Evolutionary conservation across 2,113 vertebrate species (phyloP), one percentile per base, ranked within the genome.

Genomic region (Phodopus roborovskii): DNA sequence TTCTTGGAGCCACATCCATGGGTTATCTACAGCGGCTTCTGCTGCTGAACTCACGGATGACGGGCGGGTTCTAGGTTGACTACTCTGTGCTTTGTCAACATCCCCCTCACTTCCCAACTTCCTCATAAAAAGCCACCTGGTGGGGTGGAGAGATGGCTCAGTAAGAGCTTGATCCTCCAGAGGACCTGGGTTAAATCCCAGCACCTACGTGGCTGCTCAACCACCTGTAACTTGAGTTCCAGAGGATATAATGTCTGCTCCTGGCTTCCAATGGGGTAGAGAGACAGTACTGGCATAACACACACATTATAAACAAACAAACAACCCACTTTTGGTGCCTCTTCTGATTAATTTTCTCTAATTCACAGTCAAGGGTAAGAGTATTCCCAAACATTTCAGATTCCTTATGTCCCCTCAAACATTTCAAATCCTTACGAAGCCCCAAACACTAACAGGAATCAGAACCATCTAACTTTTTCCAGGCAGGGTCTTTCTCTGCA

Each of bases 1-100:
- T 94, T 88, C 42, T 92, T 83, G 82, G 75, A 94, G 79, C 68
- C 50, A 91, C 78, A 82, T 95, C 93, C 93, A 60, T 20, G 84
- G 93, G 42, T 85, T 90, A 92, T 39, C 73, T 22, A 42, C 0
- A 0, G 24, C 13, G 24, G 22, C 53, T 64, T 58, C 62, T 28
- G 79, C 71, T 33, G 48, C 66, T 88, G 94, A 88, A 96, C 58
- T 77, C 79, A 78, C 30, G 74, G 90, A 53, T 56, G 58, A 45
- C 53, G 11, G 33, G 12, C 2, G 53, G 5, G n/a, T 48, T 95
- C 58, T 45, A 68, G 2, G 10, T 36, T 2, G 5, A 33, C 66
- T 86, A 50, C 66, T 68, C 58, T 36, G 7, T 5, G 12, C 16
- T n/a, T 45, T 28, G 58, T 53, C 71, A 77, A 0, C 3, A 16